Evolutionary conservation across 1,140 invertebrate species (phyloP).

Genomic region (Anastatus disparis): DNA sequence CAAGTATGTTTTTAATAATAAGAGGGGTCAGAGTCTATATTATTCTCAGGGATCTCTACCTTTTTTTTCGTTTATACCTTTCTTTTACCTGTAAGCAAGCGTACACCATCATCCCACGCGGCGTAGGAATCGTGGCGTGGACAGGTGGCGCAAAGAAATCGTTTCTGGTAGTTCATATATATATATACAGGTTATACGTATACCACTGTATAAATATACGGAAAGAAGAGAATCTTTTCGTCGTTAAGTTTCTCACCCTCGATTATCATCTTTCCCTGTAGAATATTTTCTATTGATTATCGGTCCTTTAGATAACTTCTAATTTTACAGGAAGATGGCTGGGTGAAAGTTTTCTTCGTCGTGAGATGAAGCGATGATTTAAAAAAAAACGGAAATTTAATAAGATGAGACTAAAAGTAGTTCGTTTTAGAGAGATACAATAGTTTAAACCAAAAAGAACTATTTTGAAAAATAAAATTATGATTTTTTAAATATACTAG

Average conservation of each 20-base stretch:
- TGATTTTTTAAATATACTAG: too few relatives aligned
- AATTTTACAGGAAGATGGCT: too few relatives aligned
- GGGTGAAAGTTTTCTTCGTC: too few relatives aligned
- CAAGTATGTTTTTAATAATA: constrained; percentile 59
- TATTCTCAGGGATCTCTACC: constrained; percentile 37
- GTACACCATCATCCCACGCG: constrained; percentile 60
- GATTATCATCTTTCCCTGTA: constrained; percentile 14
- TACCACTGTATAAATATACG: too few relatives aligned
- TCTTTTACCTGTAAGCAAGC: not conserved
- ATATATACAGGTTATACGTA: not conserved
- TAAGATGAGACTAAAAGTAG: too few relatives aligned
- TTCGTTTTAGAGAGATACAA: too few relatives aligned
- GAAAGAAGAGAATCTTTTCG: constrained; percentile 9
- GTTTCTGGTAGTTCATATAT: not conserved
- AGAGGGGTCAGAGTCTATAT: constrained; percentile 40
- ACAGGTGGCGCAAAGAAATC: constrained; percentile 57
- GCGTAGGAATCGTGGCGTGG: too few relatives aligned
- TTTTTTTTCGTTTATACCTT: not conserved
- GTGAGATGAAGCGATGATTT: too few relatives aligned
- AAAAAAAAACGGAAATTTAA: too few relatives aligned
- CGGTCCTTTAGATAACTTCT: not conserved
- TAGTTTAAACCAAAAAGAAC: too few relatives aligned
- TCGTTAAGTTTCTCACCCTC: constrained; percentile 13
- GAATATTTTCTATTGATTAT: too few relatives aligned
- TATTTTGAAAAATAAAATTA: too few relatives aligned